phyloP scores from a whole-genome alignment of 2,797 vertebrate genomes.

The Tiaroga cobitis region DNA sequence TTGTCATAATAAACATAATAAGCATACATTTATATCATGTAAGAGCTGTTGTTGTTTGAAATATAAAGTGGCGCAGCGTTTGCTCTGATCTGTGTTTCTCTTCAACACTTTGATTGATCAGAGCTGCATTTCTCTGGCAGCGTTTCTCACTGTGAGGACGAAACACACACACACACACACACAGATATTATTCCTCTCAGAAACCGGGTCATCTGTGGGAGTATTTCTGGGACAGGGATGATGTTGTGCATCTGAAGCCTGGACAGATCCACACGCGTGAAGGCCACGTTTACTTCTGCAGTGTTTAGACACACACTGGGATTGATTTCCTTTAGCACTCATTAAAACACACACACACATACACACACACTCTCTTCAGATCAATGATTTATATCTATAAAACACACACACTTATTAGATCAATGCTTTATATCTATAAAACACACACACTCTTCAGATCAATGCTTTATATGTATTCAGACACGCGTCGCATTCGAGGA shows the following conservation, averaged over 20 bases:
- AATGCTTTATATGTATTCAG: neutral
- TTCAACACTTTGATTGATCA: no score
- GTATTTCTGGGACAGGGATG: neutral
- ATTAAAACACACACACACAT: no score
- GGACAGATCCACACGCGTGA: neutral
- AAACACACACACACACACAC: no score
- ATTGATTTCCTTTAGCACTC: neutral
- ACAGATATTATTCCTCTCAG: neutral
- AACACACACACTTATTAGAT: neutral
- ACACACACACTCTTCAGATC: neutral
- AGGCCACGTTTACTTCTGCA: neutral
- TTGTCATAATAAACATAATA: neutral
- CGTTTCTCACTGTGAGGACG: neutral
- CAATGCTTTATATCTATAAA: neutral
- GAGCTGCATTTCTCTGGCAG: neutral
- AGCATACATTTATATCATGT: neutral
- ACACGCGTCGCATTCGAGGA: neutral
- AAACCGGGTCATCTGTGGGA: neutral
- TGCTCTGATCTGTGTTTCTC: neutral
- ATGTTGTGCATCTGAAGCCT: neutral
- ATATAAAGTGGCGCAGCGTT: neutral
- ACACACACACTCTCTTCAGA: no score
- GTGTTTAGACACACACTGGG: neutral
- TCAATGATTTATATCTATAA: neutral
- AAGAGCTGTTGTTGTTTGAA: neutral